These are phyloP conservation scores for Cephonodes hylas DNA, from an alignment of 2,888 invertebrate species.

Conservation along the genomic window DNA sequence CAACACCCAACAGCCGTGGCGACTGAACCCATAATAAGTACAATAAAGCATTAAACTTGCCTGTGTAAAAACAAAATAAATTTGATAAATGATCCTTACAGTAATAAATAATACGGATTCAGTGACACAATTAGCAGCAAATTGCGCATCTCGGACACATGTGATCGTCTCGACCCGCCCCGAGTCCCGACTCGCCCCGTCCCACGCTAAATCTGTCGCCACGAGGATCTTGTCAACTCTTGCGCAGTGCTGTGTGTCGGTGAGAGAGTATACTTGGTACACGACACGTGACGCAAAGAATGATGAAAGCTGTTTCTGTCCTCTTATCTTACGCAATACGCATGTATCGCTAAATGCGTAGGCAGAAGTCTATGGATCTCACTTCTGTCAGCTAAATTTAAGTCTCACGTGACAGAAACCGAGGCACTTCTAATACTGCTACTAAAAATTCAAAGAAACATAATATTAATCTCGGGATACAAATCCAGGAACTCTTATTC, in stretches of 20 bases:
- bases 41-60: not conserved
- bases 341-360: too few species aligned
- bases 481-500: too few species aligned
- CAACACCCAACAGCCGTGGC: too few species aligned
- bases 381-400: too few species aligned
- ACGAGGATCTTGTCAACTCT: constrained; percentile 12
- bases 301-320: not conserved
- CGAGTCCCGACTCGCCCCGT: too few species aligned
- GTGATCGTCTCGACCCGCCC: constrained; percentile 33
- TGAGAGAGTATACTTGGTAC: not conserved
- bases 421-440: too few species aligned
- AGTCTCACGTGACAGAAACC: too few species aligned
- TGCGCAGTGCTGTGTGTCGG: not conserved
- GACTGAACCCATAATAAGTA: too few species aligned
- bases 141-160: constrained; percentile 22
- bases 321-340: too few species aligned
- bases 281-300: not conserved
- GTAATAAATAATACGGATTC: not conserved
- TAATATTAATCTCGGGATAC: too few species aligned
- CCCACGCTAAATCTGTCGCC: constrained; percentile 52
- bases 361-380: too few species aligned
- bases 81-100: not conserved
- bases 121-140: constrained; percentile 7
- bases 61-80: not conserved
- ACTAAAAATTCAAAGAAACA: too few species aligned